Evolutionary conservation across 1,140 invertebrate species (phyloP), one percentile per base, ranked within the genome.

Genomic region (Lithobius niger): DNA sequence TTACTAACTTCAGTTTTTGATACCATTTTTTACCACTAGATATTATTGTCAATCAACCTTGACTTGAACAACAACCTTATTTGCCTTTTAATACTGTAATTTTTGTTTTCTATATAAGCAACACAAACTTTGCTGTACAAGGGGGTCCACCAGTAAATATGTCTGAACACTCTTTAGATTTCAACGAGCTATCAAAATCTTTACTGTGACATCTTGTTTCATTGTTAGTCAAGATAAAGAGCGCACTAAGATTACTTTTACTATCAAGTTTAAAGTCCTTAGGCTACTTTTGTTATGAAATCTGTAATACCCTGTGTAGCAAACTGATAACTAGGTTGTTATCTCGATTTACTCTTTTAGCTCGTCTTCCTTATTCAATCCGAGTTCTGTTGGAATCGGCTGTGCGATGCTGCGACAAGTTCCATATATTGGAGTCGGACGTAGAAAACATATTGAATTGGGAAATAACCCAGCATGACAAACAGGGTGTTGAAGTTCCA

Each of bases 381-480:
- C 76, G 92, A 66, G 83, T 97, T 4, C 74, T 99, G 1, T 72
- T 99, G 61, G 96, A 99, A 74, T 93, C 93, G 4, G 91, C 90
- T 27, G 82, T 99, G 0, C 75, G 96, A 54, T 94, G 95, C 74
- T 98, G 94, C 71, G 95, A 99, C 74, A 85, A 89, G 62, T 97
- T 97, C 67, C 88, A 94, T 69, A 69, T 82, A 10, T 79, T 80
- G 42, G 77, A 86, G 66, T 74, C 77, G 51, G 94, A 99, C 77
- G 91, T 98, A 0, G 72, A 86, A 56, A 93, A 84, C 60, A 86
- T 98, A 40, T 71, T 97, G n/a, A 75, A 88, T 59, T 99, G 95
- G 95, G 79, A 90, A 69, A 66, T 72, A 40, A 82, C 84, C 67
- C 83, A 92, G 71, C 67, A 73, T 3, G 66, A 74, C 2, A n/a